Conservation (phyloP, 1,140 invertebrate genomes). For the Bombus affinis region DNA sequence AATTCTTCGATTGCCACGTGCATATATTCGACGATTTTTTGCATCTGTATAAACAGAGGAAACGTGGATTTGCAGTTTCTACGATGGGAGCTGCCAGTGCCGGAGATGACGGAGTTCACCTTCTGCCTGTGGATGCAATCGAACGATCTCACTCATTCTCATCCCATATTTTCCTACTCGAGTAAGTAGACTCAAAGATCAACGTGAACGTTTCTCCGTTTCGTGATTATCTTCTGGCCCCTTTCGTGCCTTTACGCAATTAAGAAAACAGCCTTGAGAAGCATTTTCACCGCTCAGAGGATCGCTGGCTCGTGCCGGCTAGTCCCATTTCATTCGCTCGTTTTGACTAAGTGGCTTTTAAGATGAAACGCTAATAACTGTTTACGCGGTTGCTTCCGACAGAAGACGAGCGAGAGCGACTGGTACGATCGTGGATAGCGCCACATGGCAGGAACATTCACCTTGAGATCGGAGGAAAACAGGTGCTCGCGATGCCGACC, state of each 20-base stretch:
- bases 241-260: not conserved
- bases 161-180: constrained; percentile 86
- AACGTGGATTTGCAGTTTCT: constrained; percentile 83
- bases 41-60: too few species aligned
- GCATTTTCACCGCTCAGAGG: constrained; percentile 6
- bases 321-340: not conserved
- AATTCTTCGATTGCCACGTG: too few species aligned
- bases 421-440: constrained; percentile 85
- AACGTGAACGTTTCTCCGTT: too few species aligned
- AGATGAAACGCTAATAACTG: not conserved
- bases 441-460: constrained; percentile 83
- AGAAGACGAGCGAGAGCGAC: constrained; percentile 85
- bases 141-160: constrained; percentile 84
- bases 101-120: constrained; percentile 85
- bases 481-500: constrained; percentile 80
- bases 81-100: constrained; percentile 85
- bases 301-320: not conserved
- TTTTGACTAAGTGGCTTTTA: not conserved
- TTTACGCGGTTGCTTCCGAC: constrained; percentile 48
- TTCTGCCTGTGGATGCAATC: constrained; percentile 87
- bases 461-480: constrained; percentile 83
- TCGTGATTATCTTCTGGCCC: not conserved
- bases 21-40: too few species aligned
- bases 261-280: not conserved
- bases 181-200: constrained; percentile 82